These are phyloP conservation scores for Galeruca laticollis DNA, from an alignment of 2,888 invertebrate species.

Conservation along the genomic window DNA sequence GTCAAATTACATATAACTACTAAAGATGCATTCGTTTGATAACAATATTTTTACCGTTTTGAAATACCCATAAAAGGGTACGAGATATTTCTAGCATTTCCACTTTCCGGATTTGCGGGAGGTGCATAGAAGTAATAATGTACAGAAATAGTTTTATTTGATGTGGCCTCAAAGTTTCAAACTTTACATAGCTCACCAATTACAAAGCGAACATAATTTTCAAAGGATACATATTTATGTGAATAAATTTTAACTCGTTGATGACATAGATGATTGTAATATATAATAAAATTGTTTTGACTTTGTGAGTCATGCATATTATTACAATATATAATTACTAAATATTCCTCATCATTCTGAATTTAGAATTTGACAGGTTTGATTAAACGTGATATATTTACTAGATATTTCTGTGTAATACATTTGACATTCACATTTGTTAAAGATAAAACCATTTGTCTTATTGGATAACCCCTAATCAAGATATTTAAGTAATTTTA, in stretches of 20 bases:
- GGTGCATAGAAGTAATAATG: neutral
- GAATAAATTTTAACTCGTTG: neutral
- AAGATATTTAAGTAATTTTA: neutral
- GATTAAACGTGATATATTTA: neutral
- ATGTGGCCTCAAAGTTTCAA: neutral
- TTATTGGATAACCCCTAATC: neutral
- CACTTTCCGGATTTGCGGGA: too few species aligned
- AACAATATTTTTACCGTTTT: too few species aligned
- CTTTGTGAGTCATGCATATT: neutral
- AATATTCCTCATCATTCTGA: neutral
- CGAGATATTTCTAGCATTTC: too few species aligned
- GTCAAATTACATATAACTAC: too few species aligned
- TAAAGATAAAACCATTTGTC: neutral
- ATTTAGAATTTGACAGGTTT: neutral
- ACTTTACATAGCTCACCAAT: neutral
- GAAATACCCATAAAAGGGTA: too few species aligned
- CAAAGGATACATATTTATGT: neutral
- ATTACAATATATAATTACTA: neutral
- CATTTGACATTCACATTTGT: neutral
- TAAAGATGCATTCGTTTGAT: too few species aligned
- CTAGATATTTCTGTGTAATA: neutral
- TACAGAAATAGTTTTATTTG: neutral
- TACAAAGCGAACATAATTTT: neutral
- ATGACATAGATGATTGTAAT: neutral
- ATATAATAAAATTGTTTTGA: neutral